These are phyloP conservation scores for Bombus vancouverensis DNA, from an alignment of 1,140 invertebrate species.

Conservation along the genomic window DNA sequence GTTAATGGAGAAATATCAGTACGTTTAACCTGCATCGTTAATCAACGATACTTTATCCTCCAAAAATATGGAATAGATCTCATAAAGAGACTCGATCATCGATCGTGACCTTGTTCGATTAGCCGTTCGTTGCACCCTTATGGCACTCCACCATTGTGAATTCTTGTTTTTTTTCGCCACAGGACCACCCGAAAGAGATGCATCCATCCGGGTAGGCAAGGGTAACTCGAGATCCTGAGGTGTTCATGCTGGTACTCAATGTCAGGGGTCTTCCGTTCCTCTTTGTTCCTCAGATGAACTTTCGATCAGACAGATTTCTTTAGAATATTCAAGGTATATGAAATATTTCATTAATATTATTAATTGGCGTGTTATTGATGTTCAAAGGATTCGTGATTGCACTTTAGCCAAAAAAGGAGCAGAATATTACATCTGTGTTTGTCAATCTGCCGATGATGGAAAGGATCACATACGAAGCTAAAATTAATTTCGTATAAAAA, in stretches of 20 bases:
- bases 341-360: not conserved
- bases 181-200: constrained; percentile 65
- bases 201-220: constrained; percentile 24
- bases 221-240: constrained; percentile 58
- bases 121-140: not conserved
- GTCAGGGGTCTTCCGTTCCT: constrained; percentile 7
- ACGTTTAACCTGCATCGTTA: not conserved
- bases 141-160: too few relatives aligned
- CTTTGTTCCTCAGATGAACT: constrained; percentile 30
- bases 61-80: not conserved
- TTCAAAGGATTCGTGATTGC: too few relatives aligned
- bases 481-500: too few relatives aligned
- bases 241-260: constrained; percentile 40
- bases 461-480: too few relatives aligned
- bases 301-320: not conserved
- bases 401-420: too few relatives aligned
- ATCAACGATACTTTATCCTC: not conserved
- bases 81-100: too few relatives aligned
- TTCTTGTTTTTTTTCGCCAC: constrained; percentile 13
- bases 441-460: too few relatives aligned
- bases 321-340: not conserved
- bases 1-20: not conserved
- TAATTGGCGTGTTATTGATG: not conserved
- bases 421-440: too few relatives aligned
- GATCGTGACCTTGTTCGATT: not conserved